Evolutionary conservation across 2,797 vertebrate genomes (phyloP), one percentile per base, ranked within the genome.

Genomic region (Halcyon chelicuti): DNA sequence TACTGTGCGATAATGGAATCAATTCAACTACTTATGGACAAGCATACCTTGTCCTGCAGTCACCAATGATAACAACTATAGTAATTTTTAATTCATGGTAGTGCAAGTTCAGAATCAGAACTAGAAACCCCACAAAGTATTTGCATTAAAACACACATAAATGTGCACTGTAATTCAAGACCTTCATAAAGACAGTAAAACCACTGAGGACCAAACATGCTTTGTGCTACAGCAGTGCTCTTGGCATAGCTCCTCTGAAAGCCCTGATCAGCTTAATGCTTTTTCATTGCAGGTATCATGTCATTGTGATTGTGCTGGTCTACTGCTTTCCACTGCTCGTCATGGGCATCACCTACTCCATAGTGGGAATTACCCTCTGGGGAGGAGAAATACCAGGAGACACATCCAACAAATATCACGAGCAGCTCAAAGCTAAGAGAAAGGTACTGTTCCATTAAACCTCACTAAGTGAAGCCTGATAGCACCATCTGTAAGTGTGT

Each of bases 381-480:
- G 99, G 99, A 95, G 99, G 99, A 74, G 99, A 99, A 97, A 99
- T 99, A 96, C 99, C 99, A 14, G 99, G 99, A 12, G 99, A 99
- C 86, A 99, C 99, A 21, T 99, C 98, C 55, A 97, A 99, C 96
- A 99, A 99, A 94, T 99, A 99, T 57, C 99, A 99, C 0, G 99
- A 99, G 88, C 99, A 99, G 94, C 99, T 99, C 70, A 98, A 98
- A 94, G 99, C 99, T 58, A 99, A 99, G 95, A 98, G 99, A 92
- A 99, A 99, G 99, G 99, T 99, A 98, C 40, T 31, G 73, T 96
- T 81, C 39, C 9, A 3, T 55, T 31, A 67, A 39, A 88, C 42
- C 49, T 74, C 31, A 17, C 35, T 71, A 91, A 68, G 9, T 22
- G 23, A 77, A 86, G 18, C 65, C 31, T 73, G 42, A 23, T 17